These are phyloP conservation scores for Gallinago nigripennis DNA, from an alignment of 2,797 vertebrate species.

Conservation along the genomic window DNA sequence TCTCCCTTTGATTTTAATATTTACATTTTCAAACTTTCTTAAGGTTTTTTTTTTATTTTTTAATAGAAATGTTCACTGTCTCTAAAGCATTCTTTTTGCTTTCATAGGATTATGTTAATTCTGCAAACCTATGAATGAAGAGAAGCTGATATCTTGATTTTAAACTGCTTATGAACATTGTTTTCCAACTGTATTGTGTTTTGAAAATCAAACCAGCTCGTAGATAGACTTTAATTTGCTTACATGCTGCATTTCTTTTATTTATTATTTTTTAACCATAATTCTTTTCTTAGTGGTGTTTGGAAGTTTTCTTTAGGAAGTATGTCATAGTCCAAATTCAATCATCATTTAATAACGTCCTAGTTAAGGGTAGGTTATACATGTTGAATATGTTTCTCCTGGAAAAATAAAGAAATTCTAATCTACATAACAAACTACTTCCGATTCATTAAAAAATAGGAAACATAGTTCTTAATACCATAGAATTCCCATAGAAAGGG, in stretches of 20 bases:
- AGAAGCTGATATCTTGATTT: background rate
- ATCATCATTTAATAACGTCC: background rate
- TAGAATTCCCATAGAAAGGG: background rate
- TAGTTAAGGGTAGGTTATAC: background rate
- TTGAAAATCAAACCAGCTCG: background rate
- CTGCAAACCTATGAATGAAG: background rate
- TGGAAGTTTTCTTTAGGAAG: background rate
- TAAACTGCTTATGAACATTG: background rate
- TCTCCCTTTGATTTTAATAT: background rate
- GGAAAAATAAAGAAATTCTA: background rate
- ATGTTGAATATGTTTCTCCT: background rate
- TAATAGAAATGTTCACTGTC: background rate
- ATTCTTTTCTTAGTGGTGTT: background rate
- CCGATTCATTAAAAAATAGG: background rate
- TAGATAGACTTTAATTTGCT: background rate
- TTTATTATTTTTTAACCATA: background rate
- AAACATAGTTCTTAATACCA: background rate
- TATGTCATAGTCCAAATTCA: background rate
- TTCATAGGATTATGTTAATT: background rate
- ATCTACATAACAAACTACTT: background rate
- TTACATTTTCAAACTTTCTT: background rate
- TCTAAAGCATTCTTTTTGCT: background rate
- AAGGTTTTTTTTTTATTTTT: background rate
- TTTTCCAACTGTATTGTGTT: background rate
- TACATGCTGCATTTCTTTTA: background rate